Percentiles rank a stretch among this genome's conserved stretches.
These are phyloP conservation scores for Drosophila macrospina DNA, from an alignment of 2,888 invertebrate species.

Conservation along the genomic window DNA sequence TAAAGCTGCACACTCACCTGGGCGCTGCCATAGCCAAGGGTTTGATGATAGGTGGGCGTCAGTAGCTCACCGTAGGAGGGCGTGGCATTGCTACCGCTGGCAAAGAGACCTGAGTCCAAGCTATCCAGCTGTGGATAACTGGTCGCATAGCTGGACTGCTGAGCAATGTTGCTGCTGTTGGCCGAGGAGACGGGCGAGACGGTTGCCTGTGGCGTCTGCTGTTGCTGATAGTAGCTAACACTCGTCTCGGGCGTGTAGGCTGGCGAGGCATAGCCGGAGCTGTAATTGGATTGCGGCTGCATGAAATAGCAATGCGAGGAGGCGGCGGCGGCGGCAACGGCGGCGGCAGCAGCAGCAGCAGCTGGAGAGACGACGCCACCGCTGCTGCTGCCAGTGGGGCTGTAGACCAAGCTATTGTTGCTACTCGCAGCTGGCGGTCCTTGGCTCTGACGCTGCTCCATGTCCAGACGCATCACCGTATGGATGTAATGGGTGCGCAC, in stretches of 20 bases:
- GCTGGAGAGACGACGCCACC: constrained; percentile 27
- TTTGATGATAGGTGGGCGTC: constrained; percentile 72
- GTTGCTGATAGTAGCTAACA: constrained; percentile 62
- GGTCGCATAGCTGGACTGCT: constrained; percentile 13
- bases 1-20: constrained; percentile 63
- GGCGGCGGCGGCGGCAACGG: constrained; percentile 29
- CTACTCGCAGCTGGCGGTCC: constrained; percentile 75
- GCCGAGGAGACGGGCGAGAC: constrained; percentile 25
- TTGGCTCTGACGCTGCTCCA: constrained; percentile 89
- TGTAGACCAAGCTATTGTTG: constrained; percentile 34
- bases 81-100: constrained; percentile 67
- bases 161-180: no score
- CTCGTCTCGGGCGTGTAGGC: constrained; percentile 76
- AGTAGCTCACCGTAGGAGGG: constrained; percentile 82
- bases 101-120: constrained; percentile 75
- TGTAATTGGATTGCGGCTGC: constrained; percentile 83
- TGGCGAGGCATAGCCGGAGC: constrained; percentile 83
- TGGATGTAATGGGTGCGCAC: constrained; percentile 99
- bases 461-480: constrained; percentile 96
- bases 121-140: constrained; percentile 71
- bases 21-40: constrained; percentile 69
- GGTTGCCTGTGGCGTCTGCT: constrained; percentile 31
- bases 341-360: constrained; percentile 17
- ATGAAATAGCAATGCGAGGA: constrained; percentile 72
- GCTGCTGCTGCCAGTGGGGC: constrained; percentile 23